Percentiles rank a stretch among this genome's conserved stretches.
Evolutionary conservation across 1,140 invertebrate species (phyloP).

Genomic region (Calliopsis andreniformis): DNA sequence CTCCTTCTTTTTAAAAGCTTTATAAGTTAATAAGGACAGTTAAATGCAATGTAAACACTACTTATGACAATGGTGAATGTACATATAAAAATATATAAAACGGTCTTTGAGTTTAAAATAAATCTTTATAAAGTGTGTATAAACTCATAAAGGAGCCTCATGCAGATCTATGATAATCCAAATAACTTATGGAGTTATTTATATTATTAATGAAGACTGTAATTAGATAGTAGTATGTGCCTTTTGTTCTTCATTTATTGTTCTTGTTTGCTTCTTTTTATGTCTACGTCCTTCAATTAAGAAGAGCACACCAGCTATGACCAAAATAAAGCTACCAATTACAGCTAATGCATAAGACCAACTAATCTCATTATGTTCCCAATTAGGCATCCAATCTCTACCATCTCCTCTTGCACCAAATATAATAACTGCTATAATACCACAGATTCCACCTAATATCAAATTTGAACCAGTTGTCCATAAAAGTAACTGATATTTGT

Average conservation of each 20-base stretch:
- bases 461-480: slow-evolving; percentile 88
- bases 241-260: slow-evolving; percentile 80
- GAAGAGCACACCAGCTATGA: slow-evolving; percentile 89
- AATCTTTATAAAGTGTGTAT: slow-evolving; percentile 10
- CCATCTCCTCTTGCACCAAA: slow-evolving; percentile 95
- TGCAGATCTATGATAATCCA: slow-evolving; percentile 1
- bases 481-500: slow-evolving; percentile 88
- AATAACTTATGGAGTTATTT: slow-evolving; percentile 19
- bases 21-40: background rate
- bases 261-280: slow-evolving; percentile 85
- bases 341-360: slow-evolving; percentile 96
- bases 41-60: slow-evolving; percentile 18
- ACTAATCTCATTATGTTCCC: slow-evolving; percentile 97
- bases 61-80: slow-evolving; percentile 49
- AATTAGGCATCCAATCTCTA: slow-evolving; percentile 97
- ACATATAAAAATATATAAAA: slow-evolving; percentile 22
- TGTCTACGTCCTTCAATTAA: slow-evolving; percentile 91
- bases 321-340: slow-evolving; percentile 87
- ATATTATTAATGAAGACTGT: background rate
- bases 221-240: slow-evolving; percentile 77
- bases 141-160: background rate
- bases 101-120: slow-evolving; percentile 8
- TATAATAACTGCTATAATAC: slow-evolving; percentile 87
- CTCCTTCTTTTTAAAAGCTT: background rate
- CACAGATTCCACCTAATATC: slow-evolving; percentile 87